Percentiles rank a stretch among this genome's conserved stretches.
phyloP scores from a whole-genome alignment of 2,888 invertebrate species.

The Rotaria socialis region DNA sequence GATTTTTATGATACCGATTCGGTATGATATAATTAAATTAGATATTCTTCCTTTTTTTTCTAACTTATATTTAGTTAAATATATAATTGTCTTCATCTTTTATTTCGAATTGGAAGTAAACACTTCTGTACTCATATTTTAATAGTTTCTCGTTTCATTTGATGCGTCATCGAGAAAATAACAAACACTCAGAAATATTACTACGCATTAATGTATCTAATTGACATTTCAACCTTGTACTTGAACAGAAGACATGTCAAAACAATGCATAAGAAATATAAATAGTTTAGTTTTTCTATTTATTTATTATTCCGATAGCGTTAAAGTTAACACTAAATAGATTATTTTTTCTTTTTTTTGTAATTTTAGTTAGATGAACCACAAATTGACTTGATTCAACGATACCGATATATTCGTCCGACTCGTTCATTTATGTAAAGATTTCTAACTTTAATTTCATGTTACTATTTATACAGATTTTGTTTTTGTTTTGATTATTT shows the following conservation, averaged over 20 bases:
- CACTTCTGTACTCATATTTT: background rate
- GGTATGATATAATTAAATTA: background rate
- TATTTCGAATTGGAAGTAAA: background rate
- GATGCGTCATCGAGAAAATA: background rate
- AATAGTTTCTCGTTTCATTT: background rate
- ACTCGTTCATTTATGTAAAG: background rate
- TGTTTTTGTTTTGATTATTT: background rate
- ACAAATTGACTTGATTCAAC: background rate
- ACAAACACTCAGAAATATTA: too few relatives aligned
- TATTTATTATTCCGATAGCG: background rate
- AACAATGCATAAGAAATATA: too few relatives aligned
- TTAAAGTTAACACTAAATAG: background rate
- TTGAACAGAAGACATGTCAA: too few relatives aligned
- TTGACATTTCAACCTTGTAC: too few relatives aligned
- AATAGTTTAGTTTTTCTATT: too few relatives aligned
- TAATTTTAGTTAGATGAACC: background rate
- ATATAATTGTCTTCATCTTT: too few relatives aligned
- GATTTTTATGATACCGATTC: background rate
- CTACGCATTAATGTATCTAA: too few relatives aligned
- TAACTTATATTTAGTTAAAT: background rate
- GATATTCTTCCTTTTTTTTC: background rate
- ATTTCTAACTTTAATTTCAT: background rate
- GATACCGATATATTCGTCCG: background rate
- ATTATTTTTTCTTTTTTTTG: background rate
- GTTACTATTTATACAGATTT: background rate